Evolutionary conservation across 2,113 vertebrate species (phyloP), one percentile per base, ranked within the genome.

Genomic region (Albula glossodonta): DNA sequence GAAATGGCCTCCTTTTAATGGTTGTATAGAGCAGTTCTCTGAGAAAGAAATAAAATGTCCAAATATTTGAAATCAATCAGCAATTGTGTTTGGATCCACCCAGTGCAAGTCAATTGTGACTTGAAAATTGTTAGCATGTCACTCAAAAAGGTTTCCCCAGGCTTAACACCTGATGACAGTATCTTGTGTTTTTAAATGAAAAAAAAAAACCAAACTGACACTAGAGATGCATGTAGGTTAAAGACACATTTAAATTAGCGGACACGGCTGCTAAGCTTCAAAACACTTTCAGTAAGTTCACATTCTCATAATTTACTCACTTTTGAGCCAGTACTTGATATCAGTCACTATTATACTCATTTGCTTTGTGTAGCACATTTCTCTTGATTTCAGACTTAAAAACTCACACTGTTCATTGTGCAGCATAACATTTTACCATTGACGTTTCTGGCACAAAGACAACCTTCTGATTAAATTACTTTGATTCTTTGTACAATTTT

Each of bases 361-460:
- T 70, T 70, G 17, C 15, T n/a, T 70, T 70, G 13, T 70, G 19
- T 22, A 25, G n/a, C 9, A 74, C 70, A 74, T 74, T n/a, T 22
- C 70, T 25, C 70, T 74, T 25, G 0, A 74, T 74, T 74, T 74
- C 70, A 74, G 8, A 74, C n/a, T 25, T 31, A 31, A 74, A 74
- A 74, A 8, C 70, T 10, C 70, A 22, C 19, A 31, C 70, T 31
- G 2, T 31, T 31, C 70, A 74, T 74, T 74, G 22, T 22, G 6
- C 31, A 31, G 22, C n/a, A 56, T 56, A 25, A 74, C 70, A 31
- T 74, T 31, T 74, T 74, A 74, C 70, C 70, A 74, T 31, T 31
- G 70, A 22, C 70, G n/a, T n/a, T 31, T 74, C 70, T 74, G 70
- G 70, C 70, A 31, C 70, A 74, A 74, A 74, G 70, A 74, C 70